Conservation (phyloP, 2,888 invertebrate species). For the Chrysotoxum bicinctum region DNA sequence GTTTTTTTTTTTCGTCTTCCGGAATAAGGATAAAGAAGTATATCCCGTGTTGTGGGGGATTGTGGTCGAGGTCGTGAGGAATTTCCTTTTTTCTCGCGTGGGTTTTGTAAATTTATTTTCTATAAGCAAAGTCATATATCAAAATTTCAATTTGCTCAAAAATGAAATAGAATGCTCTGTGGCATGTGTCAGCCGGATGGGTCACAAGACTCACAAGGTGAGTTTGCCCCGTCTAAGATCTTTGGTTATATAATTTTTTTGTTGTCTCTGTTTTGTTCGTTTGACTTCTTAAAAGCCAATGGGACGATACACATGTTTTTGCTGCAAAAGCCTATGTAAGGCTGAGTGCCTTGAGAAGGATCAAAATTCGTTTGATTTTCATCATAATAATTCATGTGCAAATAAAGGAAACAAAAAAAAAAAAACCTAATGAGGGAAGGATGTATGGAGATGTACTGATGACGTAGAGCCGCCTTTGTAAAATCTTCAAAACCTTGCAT, state of each 20-base stretch:
- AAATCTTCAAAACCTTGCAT: conserved; percentile 8
- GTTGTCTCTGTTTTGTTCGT: conserved; percentile 1
- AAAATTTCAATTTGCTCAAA: conserved; percentile 65
- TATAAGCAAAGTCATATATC: conserved; percentile 64
- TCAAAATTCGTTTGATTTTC: conserved; percentile 41
- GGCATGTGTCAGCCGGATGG: conserved; percentile 47
- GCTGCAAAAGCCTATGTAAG: background rate
- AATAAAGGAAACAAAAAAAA: conserved; percentile 27
- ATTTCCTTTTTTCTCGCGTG: background rate
- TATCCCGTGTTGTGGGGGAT: conserved; percentile 33
- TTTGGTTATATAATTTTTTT: background rate
- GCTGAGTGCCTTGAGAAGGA: conserved; percentile 11
- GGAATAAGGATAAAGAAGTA: conserved; percentile 9
- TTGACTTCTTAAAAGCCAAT: conserved; percentile 29
- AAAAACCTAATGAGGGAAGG: background rate
- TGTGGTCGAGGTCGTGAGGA: conserved; percentile 29
- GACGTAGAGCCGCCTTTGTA: background rate
- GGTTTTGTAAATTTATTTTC: conserved; percentile 58
- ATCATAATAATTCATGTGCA: conserved; percentile 61
- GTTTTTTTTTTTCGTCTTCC: background rate
- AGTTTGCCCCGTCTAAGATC: conserved; percentile 40
- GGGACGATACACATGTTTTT: conserved; percentile 46
- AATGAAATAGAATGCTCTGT: conserved; percentile 32
- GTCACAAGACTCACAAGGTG: conserved; percentile 47
- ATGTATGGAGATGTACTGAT: background rate